phyloP scores from a whole-genome alignment of 2,888 invertebrate genomes.

The Xestobium rufovillosum region DNA sequence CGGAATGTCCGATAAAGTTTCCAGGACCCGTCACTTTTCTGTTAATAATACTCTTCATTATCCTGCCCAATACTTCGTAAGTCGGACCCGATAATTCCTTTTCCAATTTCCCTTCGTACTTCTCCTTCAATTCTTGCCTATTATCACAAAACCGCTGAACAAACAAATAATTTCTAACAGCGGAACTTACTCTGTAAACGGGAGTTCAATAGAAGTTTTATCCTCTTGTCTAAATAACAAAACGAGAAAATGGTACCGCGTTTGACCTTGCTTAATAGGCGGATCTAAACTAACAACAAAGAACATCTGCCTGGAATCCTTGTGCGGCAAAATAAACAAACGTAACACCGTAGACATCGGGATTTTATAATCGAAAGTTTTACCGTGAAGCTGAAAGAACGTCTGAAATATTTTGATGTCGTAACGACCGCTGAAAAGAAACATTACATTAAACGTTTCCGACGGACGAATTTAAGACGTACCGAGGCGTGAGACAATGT shows the following conservation, averaged over 20 bases:
- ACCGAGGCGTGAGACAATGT: constrained; percentile 97
- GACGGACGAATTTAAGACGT: constrained; percentile 16
- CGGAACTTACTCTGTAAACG: constrained; percentile 79
- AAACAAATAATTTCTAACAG: constrained; percentile 7
- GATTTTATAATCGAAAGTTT: constrained; percentile 99
- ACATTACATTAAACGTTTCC: constrained; percentile 27
- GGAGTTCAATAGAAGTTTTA: constrained; percentile 83
- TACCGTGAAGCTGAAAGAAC: constrained; percentile 90
- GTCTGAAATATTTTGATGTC: constrained; percentile 91
- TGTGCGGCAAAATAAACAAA: constrained; percentile 91
- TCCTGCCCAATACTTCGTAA: constrained; percentile 90
- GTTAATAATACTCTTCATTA: constrained; percentile 93
- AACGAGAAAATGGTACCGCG: constrained; percentile 93
- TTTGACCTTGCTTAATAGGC: constrained; percentile 99
- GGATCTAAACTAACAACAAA: constrained; percentile 97
- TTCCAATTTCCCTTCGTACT: constrained; percentile 86
- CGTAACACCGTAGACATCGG: constrained; percentile 94
- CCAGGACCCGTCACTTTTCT: constrained; percentile 94
- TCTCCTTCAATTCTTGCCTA: constrained; percentile 83
- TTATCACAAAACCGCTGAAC: constrained; percentile 25
- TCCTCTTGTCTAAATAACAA: constrained; percentile 92
- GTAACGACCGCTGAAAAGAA: constrained; percentile 81
- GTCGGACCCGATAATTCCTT: constrained; percentile 89
- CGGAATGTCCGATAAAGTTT: constrained; percentile 79
- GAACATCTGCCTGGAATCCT: constrained; percentile 96